Evolutionary conservation across 2,888 invertebrate genomes (phyloP), one percentile per base, ranked within the genome.

Genomic region (Deladenus siricidicola): DNA sequence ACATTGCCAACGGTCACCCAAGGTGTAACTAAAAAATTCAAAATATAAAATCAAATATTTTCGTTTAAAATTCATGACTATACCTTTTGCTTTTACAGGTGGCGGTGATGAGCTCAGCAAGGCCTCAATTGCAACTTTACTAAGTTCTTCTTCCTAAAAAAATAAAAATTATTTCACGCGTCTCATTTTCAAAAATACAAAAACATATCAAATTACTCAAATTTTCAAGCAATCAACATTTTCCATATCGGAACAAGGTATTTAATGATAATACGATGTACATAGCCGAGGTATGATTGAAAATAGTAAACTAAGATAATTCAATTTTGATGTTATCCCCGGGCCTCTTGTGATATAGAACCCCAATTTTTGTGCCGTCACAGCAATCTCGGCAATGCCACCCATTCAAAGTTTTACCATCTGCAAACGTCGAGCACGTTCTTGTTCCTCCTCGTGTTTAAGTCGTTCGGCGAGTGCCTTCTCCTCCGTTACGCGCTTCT

Each of bases 381-480:
- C n/a, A n/a, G n/a, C n/a, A n/a, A n/a, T n/a, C n/a, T n/a, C n/a
- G n/a, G n/a, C n/a, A n/a, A n/a, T n/a, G n/a, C n/a, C n/a, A 34
- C 8, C 14, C 39, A 6, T 6, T 10, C 39, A 34, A 34, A 6
- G 6, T 14, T 14, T 34, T 34, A 34, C 39, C 39, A 34, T 34
- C 24, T 58, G 30, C n/a, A 29, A 29, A 6, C 51, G 59, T 53
- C 47, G 49, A 6, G 28, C 23, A 10, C 59, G 64, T 21, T 45
- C 47, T 23, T 44, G 19, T 39, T 62, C 61, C 44, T 57, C 45
- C 26, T 64, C 63, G 23, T 64, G 51, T 49, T 67, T 50, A 30
- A 44, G 34, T 24, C 29, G 24, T 23, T 56, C 42, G 24, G 39
- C 47, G 19, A 52, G 47, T 23, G 43, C 55, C 29, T 59, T 55